phyloP scores from a whole-genome alignment of 2,888 invertebrate genomes.

The Crossocerus cetratus region DNA sequence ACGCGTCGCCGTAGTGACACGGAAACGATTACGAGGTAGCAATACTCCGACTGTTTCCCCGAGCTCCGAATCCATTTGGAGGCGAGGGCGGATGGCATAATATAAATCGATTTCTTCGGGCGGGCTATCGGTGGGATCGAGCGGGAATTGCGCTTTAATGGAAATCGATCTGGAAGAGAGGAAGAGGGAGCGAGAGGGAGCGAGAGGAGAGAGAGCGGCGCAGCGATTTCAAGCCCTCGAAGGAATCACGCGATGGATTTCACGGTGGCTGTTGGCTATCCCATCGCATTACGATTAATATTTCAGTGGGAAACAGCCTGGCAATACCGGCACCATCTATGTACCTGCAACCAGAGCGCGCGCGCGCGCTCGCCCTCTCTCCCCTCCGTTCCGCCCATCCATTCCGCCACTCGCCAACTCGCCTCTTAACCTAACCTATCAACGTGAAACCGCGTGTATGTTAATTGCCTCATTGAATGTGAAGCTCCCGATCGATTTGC shows the following conservation, averaged over 20 bases:
- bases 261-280: slow-evolving; percentile 61
- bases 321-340: slow-evolving; percentile 51
- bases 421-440: slow-evolving; percentile 30
- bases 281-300: slow-evolving; percentile 71
- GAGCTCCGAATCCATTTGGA: not conserved
- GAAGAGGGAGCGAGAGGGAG: slow-evolving; percentile 28
- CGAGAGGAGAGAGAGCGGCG: slow-evolving; percentile 24
- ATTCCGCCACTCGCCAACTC: slow-evolving; percentile 31
- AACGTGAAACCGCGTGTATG: slow-evolving; percentile 61
- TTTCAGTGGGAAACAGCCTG: slow-evolving; percentile 72
- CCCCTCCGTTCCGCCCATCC: slow-evolving; percentile 34
- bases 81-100: slow-evolving; percentile 1
- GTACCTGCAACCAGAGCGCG: no score
- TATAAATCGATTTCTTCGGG: slow-evolving; percentile 45
- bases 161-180: slow-evolving; percentile 54
- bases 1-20: not conserved
- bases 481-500: slow-evolving; percentile 70
- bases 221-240: slow-evolving; percentile 36
- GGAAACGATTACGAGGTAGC: slow-evolving; percentile 3
- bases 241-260: slow-evolving; percentile 67
- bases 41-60: not conserved
- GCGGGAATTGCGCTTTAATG: slow-evolving; percentile 47
- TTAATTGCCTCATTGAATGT: slow-evolving; percentile 76
- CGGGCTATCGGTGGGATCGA: slow-evolving; percentile 36
- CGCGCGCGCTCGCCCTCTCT: no score